Evolutionary conservation across 2,113 vertebrate species (phyloP), one percentile per base, ranked within the genome.

Genomic region (Rhodinocichla rosea): DNA sequence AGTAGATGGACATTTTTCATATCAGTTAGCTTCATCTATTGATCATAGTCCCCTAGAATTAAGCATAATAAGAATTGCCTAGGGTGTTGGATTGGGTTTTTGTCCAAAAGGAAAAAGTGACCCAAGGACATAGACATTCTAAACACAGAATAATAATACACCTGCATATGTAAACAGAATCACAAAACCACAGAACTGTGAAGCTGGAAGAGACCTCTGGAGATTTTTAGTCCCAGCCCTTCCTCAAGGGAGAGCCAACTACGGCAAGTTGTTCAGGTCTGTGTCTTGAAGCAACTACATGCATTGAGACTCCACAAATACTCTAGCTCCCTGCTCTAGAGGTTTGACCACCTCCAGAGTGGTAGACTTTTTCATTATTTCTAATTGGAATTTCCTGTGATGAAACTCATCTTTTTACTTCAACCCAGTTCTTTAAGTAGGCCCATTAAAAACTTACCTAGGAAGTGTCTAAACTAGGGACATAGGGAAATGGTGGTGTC

Each of bases 401-500:
- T 56, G 27, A 13, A 93, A 76, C 7, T 39, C 7, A 37, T 18
- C 2, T 68, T 67, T 75, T 86, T 63, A 21, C 21, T 90, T 85
- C 33, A 68, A 63, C 1, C 1, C 6, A 32, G 4, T 22, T 78
- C 2, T 75, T 84, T 52, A 81, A 37, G 15, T 10, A 67, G 7
- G 7, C 20, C 50, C 15, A 3, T 63, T 53, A 53, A 75, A 63
- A 76, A 15, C 8, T 40, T 62, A 32, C 11, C 33, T 75, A 33
- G 32, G 10, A 65, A 73, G 8, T n/a, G 7, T 67, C 13, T 49
- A 37, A 67, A 63, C 8, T 2, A 50, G 9, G 23, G 5, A 11
- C n/a, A 18, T 4, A 47, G 15, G 12, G 12, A 4, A 74, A 52
- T 0, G 0, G 9, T 40, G 14, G 11, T 40, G 24, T 60, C 20